Conservation (phyloP, 64 coral and sea anemone species). For the Actinia equina region DNA sequence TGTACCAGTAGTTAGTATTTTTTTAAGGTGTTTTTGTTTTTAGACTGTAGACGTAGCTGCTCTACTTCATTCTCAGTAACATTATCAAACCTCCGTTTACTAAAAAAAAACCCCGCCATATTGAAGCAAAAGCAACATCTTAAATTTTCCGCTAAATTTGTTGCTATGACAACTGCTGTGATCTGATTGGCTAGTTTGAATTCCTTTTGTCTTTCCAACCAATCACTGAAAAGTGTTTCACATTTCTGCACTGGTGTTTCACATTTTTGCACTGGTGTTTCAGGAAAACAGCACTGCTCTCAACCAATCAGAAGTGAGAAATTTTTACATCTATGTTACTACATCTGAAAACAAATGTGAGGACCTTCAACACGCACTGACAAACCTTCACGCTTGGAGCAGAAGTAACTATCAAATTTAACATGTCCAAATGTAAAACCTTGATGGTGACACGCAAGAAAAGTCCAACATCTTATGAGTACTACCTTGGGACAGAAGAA, state of each 20-base stretch:
- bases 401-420: too few species aligned
- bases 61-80: slow-evolving; percentile 10
- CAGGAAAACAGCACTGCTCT: too few species aligned
- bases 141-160: background rate
- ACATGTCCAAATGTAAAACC: too few species aligned
- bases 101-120: background rate
- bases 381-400: too few species aligned
- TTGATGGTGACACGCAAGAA: too few species aligned
- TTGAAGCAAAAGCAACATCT: background rate
- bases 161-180: background rate
- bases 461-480: too few species aligned
- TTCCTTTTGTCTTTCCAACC: background rate
- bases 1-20: slow-evolving; percentile 35
- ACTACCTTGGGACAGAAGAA: background rate
- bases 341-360: too few species aligned
- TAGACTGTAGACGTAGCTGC: slow-evolving; percentile 18
- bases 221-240: slow-evolving; percentile 2
- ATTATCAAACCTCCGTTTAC: slow-evolving; percentile 30
- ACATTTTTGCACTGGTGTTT: background rate
- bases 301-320: too few species aligned
- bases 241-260: slow-evolving; percentile 8
- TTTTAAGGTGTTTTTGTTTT: slow-evolving; percentile 47
- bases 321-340: too few species aligned
- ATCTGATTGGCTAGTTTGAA: background rate
- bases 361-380: too few species aligned